Percentiles rank a stretch among this genome's conserved stretches.
Conservation (phyloP, 2,888 invertebrate species). For the Phalera bucephala region DNA sequence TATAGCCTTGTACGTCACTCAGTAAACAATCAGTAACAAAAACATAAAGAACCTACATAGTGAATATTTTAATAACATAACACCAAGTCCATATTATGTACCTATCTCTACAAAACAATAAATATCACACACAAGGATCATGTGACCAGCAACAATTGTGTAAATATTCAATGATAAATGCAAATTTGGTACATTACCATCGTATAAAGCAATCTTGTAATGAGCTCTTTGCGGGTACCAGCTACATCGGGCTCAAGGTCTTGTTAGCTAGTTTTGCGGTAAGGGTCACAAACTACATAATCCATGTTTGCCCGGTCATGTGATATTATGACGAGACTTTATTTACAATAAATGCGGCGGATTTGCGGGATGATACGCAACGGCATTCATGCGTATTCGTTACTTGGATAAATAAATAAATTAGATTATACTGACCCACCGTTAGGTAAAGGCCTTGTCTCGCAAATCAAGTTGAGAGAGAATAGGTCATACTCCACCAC, state of each 20-base stretch:
- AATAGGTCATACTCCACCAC: too few species aligned
- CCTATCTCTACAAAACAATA: background rate
- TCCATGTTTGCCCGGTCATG: constrained; percentile 9
- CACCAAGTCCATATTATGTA: background rate
- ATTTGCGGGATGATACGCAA: background rate
- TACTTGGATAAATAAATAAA: background rate
- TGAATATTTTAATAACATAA: background rate
- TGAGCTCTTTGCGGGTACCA: constrained; percentile 12
- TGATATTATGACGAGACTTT: constrained; percentile 17
- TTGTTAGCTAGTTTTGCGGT: constrained; percentile 5
- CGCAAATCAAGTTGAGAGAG: too few species aligned
- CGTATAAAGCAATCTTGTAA: constrained; percentile 5
- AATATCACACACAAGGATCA: constrained; percentile 6
- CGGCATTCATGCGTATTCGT: background rate
- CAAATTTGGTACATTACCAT: constrained; percentile 18
- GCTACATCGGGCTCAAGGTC: constrained; percentile 15
- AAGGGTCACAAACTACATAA: constrained; percentile 4
- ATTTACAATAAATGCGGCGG: too few species aligned
- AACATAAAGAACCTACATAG: background rate
- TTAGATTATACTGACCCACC: too few species aligned
- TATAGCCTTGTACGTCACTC: background rate
- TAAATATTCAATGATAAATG: constrained; percentile 20
- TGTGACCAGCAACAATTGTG: constrained; percentile 17
- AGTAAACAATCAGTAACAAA: background rate
- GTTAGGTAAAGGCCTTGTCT: too few species aligned